Evolutionary conservation across 1,140 invertebrate species (phyloP).

Genomic region (Delia radicum): DNA sequence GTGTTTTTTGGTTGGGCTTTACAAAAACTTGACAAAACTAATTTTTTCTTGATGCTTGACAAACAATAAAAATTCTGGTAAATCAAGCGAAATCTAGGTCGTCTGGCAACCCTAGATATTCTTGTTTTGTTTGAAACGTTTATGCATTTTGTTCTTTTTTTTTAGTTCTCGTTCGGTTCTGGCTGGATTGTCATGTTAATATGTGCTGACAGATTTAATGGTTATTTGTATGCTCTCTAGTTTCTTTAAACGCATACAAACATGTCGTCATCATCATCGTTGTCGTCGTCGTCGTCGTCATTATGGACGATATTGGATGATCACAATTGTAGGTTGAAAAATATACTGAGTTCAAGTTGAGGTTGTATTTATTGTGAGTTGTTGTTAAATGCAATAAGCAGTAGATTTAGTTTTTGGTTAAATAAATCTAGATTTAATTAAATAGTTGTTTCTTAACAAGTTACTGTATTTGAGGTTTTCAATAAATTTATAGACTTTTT

Average conservation of each 20-base stretch:
- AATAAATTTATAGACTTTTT: no score
- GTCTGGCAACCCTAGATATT: no score
- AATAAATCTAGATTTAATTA: slow-evolving; percentile 1
- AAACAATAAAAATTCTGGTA: no score
- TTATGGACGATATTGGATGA: background rate
- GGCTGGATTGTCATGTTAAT: slow-evolving; percentile 31
- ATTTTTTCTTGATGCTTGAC: no score
- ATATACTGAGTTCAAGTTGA: background rate
- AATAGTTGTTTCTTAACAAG: background rate
- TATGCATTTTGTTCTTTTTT: background rate
- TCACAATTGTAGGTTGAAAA: background rate
- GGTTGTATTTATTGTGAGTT: background rate
- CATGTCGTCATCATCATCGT: background rate
- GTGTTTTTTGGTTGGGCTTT: no score
- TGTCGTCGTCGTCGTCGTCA: background rate
- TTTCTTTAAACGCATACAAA: background rate
- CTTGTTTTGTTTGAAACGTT: background rate
- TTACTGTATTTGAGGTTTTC: background rate
- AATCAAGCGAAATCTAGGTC: no score
- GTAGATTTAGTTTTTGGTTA: background rate
- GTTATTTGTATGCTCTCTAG: slow-evolving; percentile 29
- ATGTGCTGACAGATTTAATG: slow-evolving; percentile 34
- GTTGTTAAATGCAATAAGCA: background rate
- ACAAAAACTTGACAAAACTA: no score
- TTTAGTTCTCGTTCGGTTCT: slow-evolving; percentile 7